Evolutionary conservation across 2,113 vertebrate genomes (phyloP).

Genomic region (Accipiter virgatus): DNA sequence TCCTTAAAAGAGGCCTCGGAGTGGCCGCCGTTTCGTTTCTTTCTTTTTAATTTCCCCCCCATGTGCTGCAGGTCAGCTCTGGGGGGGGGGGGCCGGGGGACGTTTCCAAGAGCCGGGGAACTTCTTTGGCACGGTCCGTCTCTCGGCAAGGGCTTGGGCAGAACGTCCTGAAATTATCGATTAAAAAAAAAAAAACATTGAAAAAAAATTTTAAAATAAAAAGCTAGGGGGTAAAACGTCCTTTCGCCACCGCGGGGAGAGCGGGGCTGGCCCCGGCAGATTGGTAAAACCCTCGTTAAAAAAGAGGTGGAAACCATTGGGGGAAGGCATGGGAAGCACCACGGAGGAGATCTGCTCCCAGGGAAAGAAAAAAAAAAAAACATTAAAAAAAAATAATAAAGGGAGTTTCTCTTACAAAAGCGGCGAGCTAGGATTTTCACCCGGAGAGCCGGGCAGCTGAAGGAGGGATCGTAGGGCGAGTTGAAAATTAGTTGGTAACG

Average conservation of each 20-base stretch:
- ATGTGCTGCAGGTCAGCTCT: no score
- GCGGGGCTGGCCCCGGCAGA: not conserved
- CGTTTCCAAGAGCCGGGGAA: not conserved
- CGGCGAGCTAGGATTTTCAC: not conserved
- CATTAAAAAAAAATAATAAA: not conserved
- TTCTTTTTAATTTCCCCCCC: no score
- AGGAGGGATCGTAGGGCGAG: not conserved
- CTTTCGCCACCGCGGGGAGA: not conserved
- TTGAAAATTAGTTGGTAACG: not conserved
- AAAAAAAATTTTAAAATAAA: not conserved
- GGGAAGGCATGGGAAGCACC: not conserved
- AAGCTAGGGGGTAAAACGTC: not conserved
- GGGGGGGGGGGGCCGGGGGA: no score
- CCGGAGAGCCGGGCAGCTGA: not conserved
- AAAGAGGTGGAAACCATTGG: not conserved
- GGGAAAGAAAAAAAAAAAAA: not conserved
- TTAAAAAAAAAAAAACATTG: not conserved
- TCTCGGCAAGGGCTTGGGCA: not conserved
- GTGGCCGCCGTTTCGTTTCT: no score
- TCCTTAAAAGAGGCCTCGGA: no score
- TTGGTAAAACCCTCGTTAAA: not conserved
- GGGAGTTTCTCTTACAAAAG: not conserved
- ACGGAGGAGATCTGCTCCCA: not conserved
- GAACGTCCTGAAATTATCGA: not conserved
- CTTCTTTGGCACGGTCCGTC: not conserved